Evolutionary conservation across 2,888 invertebrate genomes (phyloP), one percentile per base, ranked within the genome.

Genomic region (Eupithecia subfuscata): DNA sequence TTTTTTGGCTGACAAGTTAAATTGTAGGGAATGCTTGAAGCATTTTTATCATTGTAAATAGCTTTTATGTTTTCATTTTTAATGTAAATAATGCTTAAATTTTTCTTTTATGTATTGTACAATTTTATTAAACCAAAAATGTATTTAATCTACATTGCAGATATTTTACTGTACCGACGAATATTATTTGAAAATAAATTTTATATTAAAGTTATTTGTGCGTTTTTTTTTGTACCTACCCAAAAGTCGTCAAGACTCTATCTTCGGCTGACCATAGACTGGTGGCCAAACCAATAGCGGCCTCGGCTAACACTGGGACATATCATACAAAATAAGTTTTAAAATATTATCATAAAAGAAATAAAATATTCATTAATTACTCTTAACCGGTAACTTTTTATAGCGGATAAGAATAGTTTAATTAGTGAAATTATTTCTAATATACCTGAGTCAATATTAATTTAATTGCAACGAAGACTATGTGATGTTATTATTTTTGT

Each of bases 151-250:
- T 60, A 60, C 25, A 25, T 25, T 60, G 60, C 75, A 75, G 37
- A 71, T 73, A 78, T 75, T 73, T 34, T 34, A 74, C 34, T 78
- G 82, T 83, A 82, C 83, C 82, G 80, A 84, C 80, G 81, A 82
- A 82, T 84, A 83, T 84, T 83, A 84, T 84, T 82, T 82, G 83
- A 84, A 78, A 88, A 85, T 88, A 87, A 85, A 87, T 87, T 88
- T 87, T 85, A 84, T 86, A 87, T 43, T 76, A 81, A 60, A n/a
- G 14, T 25, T 30, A 18, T 34, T 18, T 8, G 18, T 64, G 64
- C 9, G 25, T 64, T 64, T 63, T 64, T 63, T 16, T 64, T 34
- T 64, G 11, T 56, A 56, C 22, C 2, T 56, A 56, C 11, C 2
- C 18, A 64, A 34, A 64, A 18, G 7, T 64, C 64, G 18, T 18